Evolutionary conservation across 2,113 vertebrate species (phyloP).

Genomic region (Oceanites oceanicus): DNA sequence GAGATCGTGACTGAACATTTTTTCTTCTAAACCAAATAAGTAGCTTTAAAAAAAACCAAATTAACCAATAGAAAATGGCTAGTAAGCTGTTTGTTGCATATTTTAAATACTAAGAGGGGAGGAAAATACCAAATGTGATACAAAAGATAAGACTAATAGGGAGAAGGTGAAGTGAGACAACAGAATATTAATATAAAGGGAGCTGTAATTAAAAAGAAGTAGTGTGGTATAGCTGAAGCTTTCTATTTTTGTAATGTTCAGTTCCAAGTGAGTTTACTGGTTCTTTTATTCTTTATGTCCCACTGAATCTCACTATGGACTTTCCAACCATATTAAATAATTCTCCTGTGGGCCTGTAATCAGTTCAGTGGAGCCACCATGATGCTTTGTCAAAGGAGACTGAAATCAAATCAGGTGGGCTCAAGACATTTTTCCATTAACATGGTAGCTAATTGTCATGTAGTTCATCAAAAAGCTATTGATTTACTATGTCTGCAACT

Average conservation of each 20-base stretch:
- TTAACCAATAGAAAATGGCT: not conserved
- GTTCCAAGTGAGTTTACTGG: not conserved
- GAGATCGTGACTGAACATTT: not conserved
- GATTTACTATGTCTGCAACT: not conserved
- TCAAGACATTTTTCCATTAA: not conserved
- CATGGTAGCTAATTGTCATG: not conserved
- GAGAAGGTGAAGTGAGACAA: not conserved
- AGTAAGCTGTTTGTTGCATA: not conserved
- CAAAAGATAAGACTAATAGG: not conserved
- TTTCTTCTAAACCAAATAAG: not conserved
- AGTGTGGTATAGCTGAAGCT: not conserved
- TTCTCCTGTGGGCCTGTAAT: not conserved
- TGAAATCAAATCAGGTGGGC: not conserved
- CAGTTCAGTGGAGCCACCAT: not conserved
- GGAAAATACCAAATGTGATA: not conserved
- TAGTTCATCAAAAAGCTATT: not conserved
- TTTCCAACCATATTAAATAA: not conserved
- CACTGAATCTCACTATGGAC: not conserved
- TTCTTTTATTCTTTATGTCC: not conserved
- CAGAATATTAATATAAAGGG: not conserved
- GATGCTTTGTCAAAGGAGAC: not conserved
- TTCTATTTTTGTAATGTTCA: not conserved
- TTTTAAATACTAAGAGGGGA: not conserved
- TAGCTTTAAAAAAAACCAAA: not conserved
- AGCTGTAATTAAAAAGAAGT: not conserved